Percentiles rank a stretch among this genome's conserved stretches.
Evolutionary conservation across 2,797 vertebrate species (phyloP).

Genomic region (Gymnoscopelus braueri): DNA sequence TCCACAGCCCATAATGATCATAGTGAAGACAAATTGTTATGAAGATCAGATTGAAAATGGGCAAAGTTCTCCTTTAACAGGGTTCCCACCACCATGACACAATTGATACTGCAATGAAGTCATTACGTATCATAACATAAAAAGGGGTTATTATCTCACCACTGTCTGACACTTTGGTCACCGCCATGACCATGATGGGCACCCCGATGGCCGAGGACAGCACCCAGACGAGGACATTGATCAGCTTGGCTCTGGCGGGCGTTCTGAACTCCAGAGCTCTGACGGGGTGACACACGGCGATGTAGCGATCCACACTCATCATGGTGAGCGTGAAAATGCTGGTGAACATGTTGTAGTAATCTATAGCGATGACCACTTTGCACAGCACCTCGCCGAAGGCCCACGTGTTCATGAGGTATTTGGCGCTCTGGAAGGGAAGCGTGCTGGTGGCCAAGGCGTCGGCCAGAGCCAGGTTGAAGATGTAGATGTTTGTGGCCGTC

Average conservation of each 20-base stretch:
- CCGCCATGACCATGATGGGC: slow-evolving; percentile 93
- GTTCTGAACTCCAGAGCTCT: slow-evolving; percentile 92
- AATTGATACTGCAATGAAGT: too few species aligned
- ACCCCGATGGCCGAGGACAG: slow-evolving; percentile 91
- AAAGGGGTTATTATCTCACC: slow-evolving; percentile 67
- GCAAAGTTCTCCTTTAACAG: too few species aligned
- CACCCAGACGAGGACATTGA: slow-evolving; percentile 95
- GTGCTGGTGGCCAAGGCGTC: slow-evolving; percentile 94
- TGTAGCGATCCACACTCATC: slow-evolving; percentile 96
- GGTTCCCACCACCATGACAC: too few species aligned
- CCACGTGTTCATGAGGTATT: slow-evolving; percentile 96
- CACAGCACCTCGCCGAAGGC: slow-evolving; percentile 92
- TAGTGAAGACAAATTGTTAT: too few species aligned
- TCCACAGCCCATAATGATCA: too few species aligned
- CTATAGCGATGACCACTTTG: slow-evolving; percentile 91
- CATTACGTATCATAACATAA: too few species aligned
- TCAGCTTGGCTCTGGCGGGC: slow-evolving; percentile 90
- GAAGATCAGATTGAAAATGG: too few species aligned
- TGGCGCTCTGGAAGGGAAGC: slow-evolving; percentile 93
- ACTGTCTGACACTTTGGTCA: slow-evolving; percentile 84
- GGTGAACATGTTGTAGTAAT: slow-evolving; percentile 98
- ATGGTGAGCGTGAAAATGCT: slow-evolving; percentile 97
- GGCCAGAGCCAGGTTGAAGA: slow-evolving; percentile 94
- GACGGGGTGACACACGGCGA: slow-evolving; percentile 93
- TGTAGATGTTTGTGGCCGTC: slow-evolving; percentile 97